These are phyloP conservation scores for Nothocercus julius DNA, from an alignment of 2,113 vertebrate genomes.

Conservation along the genomic window DNA sequence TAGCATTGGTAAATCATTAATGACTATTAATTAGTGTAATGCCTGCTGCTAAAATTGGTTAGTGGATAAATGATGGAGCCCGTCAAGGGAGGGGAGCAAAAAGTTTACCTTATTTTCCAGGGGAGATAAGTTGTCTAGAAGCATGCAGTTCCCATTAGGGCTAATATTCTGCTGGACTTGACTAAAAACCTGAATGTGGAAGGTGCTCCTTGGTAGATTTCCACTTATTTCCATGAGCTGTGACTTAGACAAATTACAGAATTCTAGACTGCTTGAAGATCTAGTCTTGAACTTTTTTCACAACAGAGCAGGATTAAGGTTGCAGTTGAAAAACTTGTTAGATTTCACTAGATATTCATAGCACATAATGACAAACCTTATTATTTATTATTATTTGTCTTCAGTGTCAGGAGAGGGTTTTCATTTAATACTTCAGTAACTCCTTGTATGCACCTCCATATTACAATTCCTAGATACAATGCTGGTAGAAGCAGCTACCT, in stretches of 20 bases:
- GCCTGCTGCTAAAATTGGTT: background rate
- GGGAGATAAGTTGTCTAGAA: background rate
- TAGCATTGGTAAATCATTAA: background rate
- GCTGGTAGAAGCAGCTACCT: background rate
- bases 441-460: background rate
- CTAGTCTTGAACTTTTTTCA: background rate
- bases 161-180: background rate
- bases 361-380: background rate
- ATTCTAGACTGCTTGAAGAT: background rate
- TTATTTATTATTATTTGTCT: background rate
- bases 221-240: background rate
- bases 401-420: background rate
- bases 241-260: background rate
- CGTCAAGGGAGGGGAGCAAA: background rate
- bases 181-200: background rate
- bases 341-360: background rate
- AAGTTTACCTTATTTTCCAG: background rate
- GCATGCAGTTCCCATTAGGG: background rate
- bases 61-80: background rate
- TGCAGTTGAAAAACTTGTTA: background rate
- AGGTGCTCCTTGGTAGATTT: background rate
- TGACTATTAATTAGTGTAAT: background rate
- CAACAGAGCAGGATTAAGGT: background rate
- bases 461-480: background rate
- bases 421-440: background rate